Percentiles rank a stretch among this genome's conserved stretches.
Evolutionary conservation across 2,888 invertebrate genomes (phyloP).

Genomic region (Platycheirus rosarum): DNA sequence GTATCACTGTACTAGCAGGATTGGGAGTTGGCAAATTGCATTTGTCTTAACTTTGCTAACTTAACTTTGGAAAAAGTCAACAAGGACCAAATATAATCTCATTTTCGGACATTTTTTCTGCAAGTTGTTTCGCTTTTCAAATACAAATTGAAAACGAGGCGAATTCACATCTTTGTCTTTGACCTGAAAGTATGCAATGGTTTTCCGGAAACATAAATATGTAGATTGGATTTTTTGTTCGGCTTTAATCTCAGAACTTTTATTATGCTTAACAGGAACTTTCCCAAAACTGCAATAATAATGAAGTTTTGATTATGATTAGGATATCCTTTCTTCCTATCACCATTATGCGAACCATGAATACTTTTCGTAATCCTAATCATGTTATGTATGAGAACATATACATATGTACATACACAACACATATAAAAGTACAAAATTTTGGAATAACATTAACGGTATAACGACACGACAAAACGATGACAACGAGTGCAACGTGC

Average conservation of each 20-base stretch:
- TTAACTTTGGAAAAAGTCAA: slow-evolving; percentile 73
- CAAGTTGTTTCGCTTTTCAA: slow-evolving; percentile 24
- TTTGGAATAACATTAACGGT: slow-evolving; percentile 54
- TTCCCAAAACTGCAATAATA: slow-evolving; percentile 69
- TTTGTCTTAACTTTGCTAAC: slow-evolving; percentile 74
- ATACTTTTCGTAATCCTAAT: background rate
- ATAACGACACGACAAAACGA: no score
- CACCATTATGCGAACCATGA: no score
- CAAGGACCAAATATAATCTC: slow-evolving; percentile 69
- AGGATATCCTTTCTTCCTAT: slow-evolving; percentile 32
- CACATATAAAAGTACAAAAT: slow-evolving; percentile 56
- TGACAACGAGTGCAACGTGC: slow-evolving; percentile 23
- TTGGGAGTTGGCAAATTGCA: slow-evolving; percentile 71
- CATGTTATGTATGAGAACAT: slow-evolving; percentile 21
- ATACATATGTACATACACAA: slow-evolving; percentile 24
- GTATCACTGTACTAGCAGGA: slow-evolving; percentile 57
- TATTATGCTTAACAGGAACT: slow-evolving; percentile 62
- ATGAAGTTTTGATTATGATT: slow-evolving; percentile 66
- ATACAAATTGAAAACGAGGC: slow-evolving; percentile 60
- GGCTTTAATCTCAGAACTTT: slow-evolving; percentile 57
- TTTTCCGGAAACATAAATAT: slow-evolving; percentile 44
- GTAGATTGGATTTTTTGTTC: slow-evolving; percentile 33
- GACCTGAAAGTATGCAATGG: slow-evolving; percentile 51
- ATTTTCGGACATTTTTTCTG: slow-evolving; percentile 29
- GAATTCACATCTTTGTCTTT: slow-evolving; percentile 30